These are phyloP conservation scores for Cyprinodon brontotheroides DNA, from an alignment of 2,113 vertebrate species.

Conservation along the genomic window DNA sequence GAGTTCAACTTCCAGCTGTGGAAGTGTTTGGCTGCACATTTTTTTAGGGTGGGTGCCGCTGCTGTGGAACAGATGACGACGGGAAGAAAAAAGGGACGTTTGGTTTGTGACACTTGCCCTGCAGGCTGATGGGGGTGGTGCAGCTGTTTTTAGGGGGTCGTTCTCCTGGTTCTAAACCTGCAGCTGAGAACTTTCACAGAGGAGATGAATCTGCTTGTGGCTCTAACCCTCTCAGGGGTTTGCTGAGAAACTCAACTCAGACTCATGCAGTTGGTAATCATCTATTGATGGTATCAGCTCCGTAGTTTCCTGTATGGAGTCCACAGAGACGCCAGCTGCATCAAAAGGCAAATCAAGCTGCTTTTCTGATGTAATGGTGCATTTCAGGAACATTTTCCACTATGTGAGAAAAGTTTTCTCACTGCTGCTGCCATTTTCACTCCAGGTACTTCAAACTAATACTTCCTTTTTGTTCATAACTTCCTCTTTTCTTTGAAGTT, in stretches of 20 bases:
- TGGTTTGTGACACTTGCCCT: not conserved
- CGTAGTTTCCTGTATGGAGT: not conserved
- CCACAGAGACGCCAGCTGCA: not conserved
- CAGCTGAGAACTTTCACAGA: not conserved
- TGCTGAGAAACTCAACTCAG: no score
- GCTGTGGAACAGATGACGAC: not conserved
- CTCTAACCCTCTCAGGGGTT: no score
- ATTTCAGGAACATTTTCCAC: not conserved
- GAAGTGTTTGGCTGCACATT: not conserved
- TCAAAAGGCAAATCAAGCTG: not conserved
- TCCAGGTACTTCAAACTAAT: not conserved
- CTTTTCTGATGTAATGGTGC: not conserved
- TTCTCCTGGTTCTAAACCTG: no score
- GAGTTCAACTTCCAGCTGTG: not conserved
- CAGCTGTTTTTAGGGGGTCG: no score
- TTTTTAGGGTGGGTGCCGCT: not conserved
- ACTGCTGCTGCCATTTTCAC: no score
- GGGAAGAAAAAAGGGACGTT: not conserved
- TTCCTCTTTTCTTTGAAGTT: not conserved
- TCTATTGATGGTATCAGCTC: not conserved
- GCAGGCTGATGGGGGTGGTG: no score
- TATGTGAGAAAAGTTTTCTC: not conserved
- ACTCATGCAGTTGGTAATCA: not conserved
- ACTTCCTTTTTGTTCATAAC: not conserved
- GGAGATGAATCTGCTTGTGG: not conserved